These are phyloP conservation scores for Hypotaenidia okinawae DNA, from an alignment of 2,797 vertebrate species.

Conservation along the genomic window DNA sequence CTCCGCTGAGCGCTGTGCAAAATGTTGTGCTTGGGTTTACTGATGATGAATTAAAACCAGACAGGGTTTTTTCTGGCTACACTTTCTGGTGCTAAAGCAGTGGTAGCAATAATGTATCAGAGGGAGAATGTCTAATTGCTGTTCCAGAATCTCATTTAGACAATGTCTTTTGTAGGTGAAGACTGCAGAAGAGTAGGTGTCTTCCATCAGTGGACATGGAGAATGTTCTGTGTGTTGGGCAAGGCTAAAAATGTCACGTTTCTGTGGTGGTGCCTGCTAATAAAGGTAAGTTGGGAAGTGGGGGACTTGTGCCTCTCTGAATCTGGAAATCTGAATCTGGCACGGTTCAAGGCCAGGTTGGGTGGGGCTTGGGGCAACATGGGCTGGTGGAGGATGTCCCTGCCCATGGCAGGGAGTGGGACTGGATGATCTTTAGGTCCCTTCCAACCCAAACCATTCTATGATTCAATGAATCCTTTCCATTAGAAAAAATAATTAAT, in stretches of 20 bases:
- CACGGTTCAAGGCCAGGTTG: no score
- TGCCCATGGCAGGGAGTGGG: no score
- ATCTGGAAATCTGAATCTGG: no score
- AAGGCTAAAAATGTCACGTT: not conserved
- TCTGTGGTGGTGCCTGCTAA: not conserved
- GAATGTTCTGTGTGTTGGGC: not conserved
- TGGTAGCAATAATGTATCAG: not conserved
- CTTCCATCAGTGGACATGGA: not conserved
- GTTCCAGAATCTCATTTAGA: not conserved
- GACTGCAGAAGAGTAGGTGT: not conserved
- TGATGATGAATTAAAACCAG: not conserved
- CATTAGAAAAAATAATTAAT: not conserved
- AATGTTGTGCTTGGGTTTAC: not conserved
- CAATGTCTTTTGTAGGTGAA: not conserved
- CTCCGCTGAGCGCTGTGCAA: not conserved
- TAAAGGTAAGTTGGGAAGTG: not conserved
- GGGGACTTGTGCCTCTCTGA: not conserved
- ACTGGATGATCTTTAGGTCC: no score
- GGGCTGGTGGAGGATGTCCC: no score
- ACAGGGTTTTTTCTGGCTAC: not conserved
- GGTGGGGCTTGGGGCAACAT: no score
- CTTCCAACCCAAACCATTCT: no score
- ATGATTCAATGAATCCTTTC: not conserved
- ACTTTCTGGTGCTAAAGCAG: not conserved
- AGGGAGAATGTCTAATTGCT: not conserved